Evolutionary conservation across 2,888 invertebrate species (phyloP), one percentile per base, ranked within the genome.

Genomic region (Pilophorus perplexus): DNA sequence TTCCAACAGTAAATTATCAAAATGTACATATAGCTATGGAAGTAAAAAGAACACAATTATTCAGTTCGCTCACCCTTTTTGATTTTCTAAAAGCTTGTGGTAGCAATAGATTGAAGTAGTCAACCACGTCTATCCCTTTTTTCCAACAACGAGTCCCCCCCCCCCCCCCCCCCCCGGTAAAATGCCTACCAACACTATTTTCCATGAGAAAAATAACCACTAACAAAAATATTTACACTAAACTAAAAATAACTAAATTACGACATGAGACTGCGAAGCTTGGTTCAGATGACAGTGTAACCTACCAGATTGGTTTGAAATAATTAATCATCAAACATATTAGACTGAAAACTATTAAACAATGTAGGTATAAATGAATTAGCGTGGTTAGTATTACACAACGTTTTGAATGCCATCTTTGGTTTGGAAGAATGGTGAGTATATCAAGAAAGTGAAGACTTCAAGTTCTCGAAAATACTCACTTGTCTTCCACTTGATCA

Each of bases 81-180:
- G 27, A 10, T 55, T 23, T 46, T 46, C 28, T 33, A 46, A 62
- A 62, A 62, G 62, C 46, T 48, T 62, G 44, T 62, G 62, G 62
- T 62, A 62, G 62, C 48, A 48, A 62, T 59, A 59, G 59, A 59
- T 59, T 59, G 59, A 59, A 40, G 59, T 59, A 59, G 59, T 23
- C 23, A 59, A 14, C 1, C 14, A 25, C 16, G 57, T 4, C 6
- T 10, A 57, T 23, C 40, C 25, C n/a, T n/a, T n/a, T n/a, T n/a
- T n/a, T n/a, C n/a, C n/a, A n/a, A n/a, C n/a, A n/a, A n/a, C n/a
- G n/a, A n/a, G n/a, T n/a, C n/a, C n/a, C n/a, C n/a, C n/a, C n/a
- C n/a, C n/a, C n/a, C n/a, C n/a, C n/a, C n/a, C n/a, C n/a, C n/a
- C n/a, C n/a, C n/a, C 25, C 25, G n/a, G 46, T 46, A 46, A 46